Conservation (phyloP, 2,113 vertebrate species). For the Cettia cetti region DNA sequence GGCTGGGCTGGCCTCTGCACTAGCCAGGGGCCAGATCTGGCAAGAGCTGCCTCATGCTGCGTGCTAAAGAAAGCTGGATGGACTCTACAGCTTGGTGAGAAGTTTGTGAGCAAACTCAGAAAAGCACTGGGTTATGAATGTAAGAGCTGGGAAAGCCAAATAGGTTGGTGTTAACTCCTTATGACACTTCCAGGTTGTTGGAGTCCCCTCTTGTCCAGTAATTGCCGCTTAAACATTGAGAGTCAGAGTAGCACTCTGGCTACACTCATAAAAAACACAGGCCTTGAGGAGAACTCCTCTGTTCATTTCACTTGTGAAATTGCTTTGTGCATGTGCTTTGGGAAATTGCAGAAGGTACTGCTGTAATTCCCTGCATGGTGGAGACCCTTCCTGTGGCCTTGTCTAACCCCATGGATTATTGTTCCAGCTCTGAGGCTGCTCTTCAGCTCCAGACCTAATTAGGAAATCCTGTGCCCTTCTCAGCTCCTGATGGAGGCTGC, state of each 20-base stretch:
- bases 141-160: not conserved
- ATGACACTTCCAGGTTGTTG: not conserved
- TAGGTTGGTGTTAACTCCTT: not conserved
- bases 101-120: not conserved
- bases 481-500: not conserved
- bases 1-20: not conserved
- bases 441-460: not conserved
- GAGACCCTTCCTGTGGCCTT: not conserved
- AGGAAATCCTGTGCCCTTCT: not conserved
- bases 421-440: not conserved
- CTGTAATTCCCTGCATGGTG: not conserved
- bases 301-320: not conserved
- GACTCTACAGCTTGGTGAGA: not conserved
- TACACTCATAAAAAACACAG: fast-evolving
- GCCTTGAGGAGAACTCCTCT: not conserved
- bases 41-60: fast-evolving
- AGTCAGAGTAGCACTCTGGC: fast-evolving
- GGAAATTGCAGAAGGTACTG: not conserved
- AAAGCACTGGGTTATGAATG: not conserved
- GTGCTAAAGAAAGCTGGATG: not conserved
- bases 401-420: not conserved
- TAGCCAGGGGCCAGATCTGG: not conserved
- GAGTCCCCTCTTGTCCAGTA: not conserved
- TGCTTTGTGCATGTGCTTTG: not conserved
- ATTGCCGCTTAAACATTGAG: not conserved